These are phyloP conservation scores for Apis mellifera DNA, from an alignment of 1,140 invertebrate species.

Conservation along the genomic window DNA sequence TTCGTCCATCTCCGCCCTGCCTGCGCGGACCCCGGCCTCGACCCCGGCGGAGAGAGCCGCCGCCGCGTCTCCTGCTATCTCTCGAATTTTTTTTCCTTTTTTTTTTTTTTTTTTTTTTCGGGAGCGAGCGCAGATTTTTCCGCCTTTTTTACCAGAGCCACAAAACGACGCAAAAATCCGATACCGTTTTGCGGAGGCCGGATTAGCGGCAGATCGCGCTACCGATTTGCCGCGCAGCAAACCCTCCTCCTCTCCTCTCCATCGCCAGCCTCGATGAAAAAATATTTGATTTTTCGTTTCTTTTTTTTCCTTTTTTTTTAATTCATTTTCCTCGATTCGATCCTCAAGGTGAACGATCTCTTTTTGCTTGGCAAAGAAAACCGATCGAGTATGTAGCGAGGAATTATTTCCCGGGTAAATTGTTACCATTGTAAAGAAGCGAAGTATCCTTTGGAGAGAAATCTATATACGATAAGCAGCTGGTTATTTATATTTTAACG, in stretches of 20 bases:
- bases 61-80: conserved; percentile 52
- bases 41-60: conserved; percentile 27
- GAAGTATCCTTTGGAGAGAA: too few relatives aligned
- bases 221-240: conserved; percentile 65
- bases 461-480: too few relatives aligned
- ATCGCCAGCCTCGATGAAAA: conserved; percentile 39
- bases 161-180: conserved; percentile 74
- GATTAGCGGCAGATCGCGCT: conserved; percentile 72
- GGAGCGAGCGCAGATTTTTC: conserved; percentile 62
- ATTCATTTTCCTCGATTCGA: too few relatives aligned
- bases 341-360: too few relatives aligned
- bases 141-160: conserved; percentile 62
- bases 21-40: not conserved
- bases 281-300: conserved; percentile 10
- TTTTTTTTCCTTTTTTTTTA: not conserved
- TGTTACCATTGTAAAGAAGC: too few relatives aligned
- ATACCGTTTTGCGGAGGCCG: conserved; percentile 76
- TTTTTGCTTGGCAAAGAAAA: too few relatives aligned
- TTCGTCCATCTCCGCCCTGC: conserved; percentile 64
- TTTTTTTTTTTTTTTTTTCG: not conserved
- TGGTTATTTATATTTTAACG: too few relatives aligned
- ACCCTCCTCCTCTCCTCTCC: not conserved
- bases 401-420: too few relatives aligned
- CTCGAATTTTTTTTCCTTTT: conserved; percentile 45
- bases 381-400: too few relatives aligned